These are phyloP conservation scores for Sebastes cheni DNA, from an alignment of 2,797 vertebrate genomes.

Conservation along the genomic window DNA sequence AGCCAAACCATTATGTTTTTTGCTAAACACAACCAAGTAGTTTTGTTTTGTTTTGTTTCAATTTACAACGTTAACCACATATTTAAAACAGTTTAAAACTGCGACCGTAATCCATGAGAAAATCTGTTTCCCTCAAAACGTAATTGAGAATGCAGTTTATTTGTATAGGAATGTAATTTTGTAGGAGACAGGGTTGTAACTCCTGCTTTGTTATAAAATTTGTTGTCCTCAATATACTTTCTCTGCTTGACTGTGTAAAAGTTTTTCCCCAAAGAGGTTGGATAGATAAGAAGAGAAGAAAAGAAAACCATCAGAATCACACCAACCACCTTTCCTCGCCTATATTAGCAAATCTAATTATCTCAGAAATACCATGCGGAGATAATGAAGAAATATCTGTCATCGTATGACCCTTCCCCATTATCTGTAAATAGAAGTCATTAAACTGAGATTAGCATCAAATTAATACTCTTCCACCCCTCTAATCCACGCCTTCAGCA, in stretches of 20 bases:
- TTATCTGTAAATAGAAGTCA: conserved; percentile 69
- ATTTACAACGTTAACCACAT: rapidly evolving
- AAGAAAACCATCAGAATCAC: background rate
- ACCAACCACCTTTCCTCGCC: background rate
- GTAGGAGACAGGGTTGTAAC: too few relatives aligned
- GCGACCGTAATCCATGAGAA: too few relatives aligned
- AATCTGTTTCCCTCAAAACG: too few relatives aligned
- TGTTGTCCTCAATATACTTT: too few relatives aligned
- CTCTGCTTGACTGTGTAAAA: too few relatives aligned
- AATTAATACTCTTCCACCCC: conserved; percentile 52
- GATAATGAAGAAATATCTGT: conserved; percentile 41
- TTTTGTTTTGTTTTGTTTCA: too few relatives aligned
- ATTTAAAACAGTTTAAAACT: too few relatives aligned
- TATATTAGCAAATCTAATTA: conserved; percentile 49
- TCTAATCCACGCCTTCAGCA: conserved; percentile 44
- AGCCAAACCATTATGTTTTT: too few relatives aligned
- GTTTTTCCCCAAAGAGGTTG: background rate
- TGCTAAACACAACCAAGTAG: too few relatives aligned
- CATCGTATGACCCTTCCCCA: conserved; percentile 52
- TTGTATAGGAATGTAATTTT: too few relatives aligned
- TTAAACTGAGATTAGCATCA: conserved; percentile 72
- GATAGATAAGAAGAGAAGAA: background rate
- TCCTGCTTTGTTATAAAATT: too few relatives aligned
- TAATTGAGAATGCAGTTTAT: too few relatives aligned
- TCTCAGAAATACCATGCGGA: conserved; percentile 33